Evolutionary conservation across 1,140 invertebrate genomes (phyloP).

Genomic region (Acromyrmex heyeri): DNA sequence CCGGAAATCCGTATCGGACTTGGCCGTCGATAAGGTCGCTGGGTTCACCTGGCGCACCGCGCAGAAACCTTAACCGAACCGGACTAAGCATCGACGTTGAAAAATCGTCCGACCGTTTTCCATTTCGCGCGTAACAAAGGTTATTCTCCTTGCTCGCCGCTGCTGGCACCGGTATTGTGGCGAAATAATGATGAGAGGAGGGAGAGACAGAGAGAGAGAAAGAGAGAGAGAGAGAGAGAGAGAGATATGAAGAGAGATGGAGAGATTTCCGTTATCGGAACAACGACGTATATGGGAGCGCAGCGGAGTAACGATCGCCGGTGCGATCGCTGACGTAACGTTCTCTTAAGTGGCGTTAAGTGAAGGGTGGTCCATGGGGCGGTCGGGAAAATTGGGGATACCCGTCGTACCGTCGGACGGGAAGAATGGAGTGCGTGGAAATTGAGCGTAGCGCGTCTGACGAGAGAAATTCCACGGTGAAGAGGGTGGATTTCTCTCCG

Average conservation of each 20-base stretch:
- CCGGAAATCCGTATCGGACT: constrained; percentile 65
- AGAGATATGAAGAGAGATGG: neutral
- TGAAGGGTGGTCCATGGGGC: constrained; percentile 51
- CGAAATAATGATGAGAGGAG: constrained; percentile 51
- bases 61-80: constrained; percentile 55
- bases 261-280: constrained; percentile 66
- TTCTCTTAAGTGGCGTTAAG: constrained; percentile 66
- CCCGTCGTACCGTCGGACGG: constrained; percentile 35
- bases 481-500: constrained; percentile 24
- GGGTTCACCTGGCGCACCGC: constrained; percentile 34
- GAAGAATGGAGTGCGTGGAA: constrained; percentile 64
- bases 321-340: constrained; percentile 62
- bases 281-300: constrained; percentile 38
- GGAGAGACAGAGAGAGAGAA: neutral
- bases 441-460: constrained; percentile 61
- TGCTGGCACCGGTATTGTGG: constrained; percentile 50
- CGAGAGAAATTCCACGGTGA: constrained; percentile 43
- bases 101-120: constrained; percentile 65
- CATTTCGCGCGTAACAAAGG: constrained; percentile 62
- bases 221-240: constrained; percentile 16
- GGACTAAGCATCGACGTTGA: constrained; percentile 67
- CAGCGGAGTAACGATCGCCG: constrained; percentile 54
- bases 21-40: constrained; percentile 56
- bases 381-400: constrained; percentile 62
- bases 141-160: constrained; percentile 44